Conservation (phyloP, 2,113 vertebrate species). For the Patagioenas fasciata region DNA sequence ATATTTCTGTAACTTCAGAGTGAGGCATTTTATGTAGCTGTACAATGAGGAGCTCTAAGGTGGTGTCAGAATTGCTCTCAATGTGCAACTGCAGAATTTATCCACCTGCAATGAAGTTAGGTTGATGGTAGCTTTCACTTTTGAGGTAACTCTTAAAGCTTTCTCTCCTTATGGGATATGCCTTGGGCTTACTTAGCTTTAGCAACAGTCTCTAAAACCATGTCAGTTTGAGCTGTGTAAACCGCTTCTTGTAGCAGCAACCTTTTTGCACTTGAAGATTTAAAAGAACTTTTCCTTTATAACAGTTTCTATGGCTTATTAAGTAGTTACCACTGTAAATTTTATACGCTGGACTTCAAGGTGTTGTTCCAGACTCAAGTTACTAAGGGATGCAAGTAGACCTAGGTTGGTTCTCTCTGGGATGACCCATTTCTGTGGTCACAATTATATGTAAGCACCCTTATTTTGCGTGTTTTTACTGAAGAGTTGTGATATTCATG, state of each 20-base stretch:
- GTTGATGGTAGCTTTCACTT: not conserved
- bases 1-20: not conserved
- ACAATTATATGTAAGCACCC: not conserved
- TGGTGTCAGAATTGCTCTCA: not conserved
- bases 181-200: not conserved
- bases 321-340: not conserved
- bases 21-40: not conserved
- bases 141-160: not conserved
- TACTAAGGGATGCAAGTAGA: not conserved
- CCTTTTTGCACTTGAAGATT: not conserved
- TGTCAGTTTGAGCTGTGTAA: not conserved
- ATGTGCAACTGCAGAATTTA: not conserved
- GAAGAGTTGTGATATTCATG: not conserved
- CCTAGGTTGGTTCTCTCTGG: not conserved
- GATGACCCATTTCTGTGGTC: not conserved
- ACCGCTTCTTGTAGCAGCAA: not conserved
- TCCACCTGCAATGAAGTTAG: not conserved
- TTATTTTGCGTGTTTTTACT: not conserved
- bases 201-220: not conserved
- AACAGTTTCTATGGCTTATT: not conserved
- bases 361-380: not conserved
- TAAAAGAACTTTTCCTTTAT: not conserved
- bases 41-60: not conserved
- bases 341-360: not conserved
- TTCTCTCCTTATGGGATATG: not conserved